These are phyloP conservation scores for Melanotus villosus DNA, from an alignment of 2,888 invertebrate species.

Conservation along the genomic window DNA sequence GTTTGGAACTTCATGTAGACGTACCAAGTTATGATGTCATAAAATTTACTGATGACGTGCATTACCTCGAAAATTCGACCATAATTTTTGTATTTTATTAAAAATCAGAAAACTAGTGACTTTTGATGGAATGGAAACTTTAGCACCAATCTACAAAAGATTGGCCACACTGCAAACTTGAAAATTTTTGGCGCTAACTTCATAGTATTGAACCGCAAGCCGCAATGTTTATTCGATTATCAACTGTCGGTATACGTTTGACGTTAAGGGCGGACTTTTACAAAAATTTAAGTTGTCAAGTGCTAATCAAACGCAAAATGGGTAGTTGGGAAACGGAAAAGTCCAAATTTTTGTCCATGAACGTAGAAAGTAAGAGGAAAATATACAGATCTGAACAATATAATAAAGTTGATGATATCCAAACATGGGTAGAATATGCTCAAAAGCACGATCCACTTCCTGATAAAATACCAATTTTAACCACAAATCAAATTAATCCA, in stretches of 20 bases:
- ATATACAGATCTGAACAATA: slow-evolving; percentile 68
- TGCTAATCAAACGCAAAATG: slow-evolving; percentile 63
- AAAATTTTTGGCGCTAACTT: neutral
- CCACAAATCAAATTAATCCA: slow-evolving; percentile 65
- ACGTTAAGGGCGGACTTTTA: neutral
- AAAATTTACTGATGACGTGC: too few species aligned
- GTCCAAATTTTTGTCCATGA: slow-evolving; percentile 71
- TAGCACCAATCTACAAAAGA: too few species aligned
- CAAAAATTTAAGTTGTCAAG: neutral
- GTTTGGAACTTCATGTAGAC: too few species aligned
- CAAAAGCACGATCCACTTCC: slow-evolving; percentile 55
- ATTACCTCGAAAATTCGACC: too few species aligned
- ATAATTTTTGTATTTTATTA: too few species aligned
- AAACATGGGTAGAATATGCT: slow-evolving; percentile 73
- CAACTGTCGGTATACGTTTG: neutral
- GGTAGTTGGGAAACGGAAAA: slow-evolving; percentile 71
- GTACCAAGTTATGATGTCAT: too few species aligned
- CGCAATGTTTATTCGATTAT: slow-evolving; percentile 6
- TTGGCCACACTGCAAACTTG: too few species aligned
- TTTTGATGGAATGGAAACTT: too few species aligned
- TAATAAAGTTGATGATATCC: slow-evolving; percentile 68
- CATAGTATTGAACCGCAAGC: neutral
- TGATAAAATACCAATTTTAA: slow-evolving; percentile 61
- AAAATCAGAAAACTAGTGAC: too few species aligned
- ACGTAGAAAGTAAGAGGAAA: slow-evolving; percentile 71